These are phyloP conservation scores for Apis florea DNA, from an alignment of 1,140 invertebrate genomes.

Conservation along the genomic window DNA sequence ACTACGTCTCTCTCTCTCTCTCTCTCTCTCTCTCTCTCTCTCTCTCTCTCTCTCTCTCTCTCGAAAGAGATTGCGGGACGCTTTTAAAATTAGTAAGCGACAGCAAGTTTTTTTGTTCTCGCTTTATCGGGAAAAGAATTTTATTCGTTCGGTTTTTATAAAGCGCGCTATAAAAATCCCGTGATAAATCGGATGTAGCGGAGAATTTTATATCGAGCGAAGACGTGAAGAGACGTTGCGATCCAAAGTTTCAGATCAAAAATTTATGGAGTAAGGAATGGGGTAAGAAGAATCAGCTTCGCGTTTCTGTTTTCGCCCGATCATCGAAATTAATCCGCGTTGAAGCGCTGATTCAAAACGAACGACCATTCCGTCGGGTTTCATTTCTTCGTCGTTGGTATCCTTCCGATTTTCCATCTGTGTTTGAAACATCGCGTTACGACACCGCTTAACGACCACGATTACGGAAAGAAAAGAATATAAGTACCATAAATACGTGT, in stretches of 20 bases:
- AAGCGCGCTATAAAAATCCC: too few relatives aligned
- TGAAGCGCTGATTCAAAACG: too few relatives aligned
- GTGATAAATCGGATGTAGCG: not conserved
- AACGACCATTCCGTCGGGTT: not conserved
- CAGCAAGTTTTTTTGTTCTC: not conserved
- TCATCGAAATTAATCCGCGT: slow-evolving; percentile 25
- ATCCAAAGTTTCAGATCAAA: not conserved
- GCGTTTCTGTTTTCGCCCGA: slow-evolving; percentile 4
- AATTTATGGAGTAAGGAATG: not conserved
- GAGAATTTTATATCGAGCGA: not conserved
- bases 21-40: too few relatives aligned
- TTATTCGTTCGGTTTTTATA: not conserved
- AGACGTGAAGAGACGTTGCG: not conserved
- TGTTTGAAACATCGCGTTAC: too few relatives aligned
- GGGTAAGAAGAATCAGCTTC: not conserved
- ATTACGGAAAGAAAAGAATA: slow-evolving; percentile 13
- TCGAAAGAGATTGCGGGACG: slow-evolving; percentile 2
- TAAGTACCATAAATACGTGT: not conserved
- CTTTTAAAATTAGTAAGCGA: slow-evolving; percentile 25
- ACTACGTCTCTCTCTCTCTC: too few relatives aligned
- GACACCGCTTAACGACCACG: not conserved
- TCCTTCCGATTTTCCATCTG: slow-evolving; percentile 4
- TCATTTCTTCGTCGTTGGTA: slow-evolving; percentile 11
- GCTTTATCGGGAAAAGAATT: not conserved
- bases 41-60: not conserved